Evolutionary conservation across 2,113 vertebrate genomes (phyloP), one percentile per base, ranked within the genome.

Genomic region (Cacatua alba): DNA sequence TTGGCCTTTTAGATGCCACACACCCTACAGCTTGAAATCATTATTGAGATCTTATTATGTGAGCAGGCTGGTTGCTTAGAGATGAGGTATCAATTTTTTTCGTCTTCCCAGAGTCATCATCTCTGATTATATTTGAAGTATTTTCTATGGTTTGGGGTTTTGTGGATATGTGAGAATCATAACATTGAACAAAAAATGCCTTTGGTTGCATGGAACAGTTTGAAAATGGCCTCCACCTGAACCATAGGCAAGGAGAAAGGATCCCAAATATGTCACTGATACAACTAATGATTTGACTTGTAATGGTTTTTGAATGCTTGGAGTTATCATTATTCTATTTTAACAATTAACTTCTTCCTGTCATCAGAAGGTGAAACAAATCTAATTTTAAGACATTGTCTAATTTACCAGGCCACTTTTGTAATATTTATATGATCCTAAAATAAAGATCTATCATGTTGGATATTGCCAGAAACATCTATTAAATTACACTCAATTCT

Each of bases 371-470:
- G 19, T 92, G 64, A 92, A 83, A 25, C 41, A 88, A 90, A 74
- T 82, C 3, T 76, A 29, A 70, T 93, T 83, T 81, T 81, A 81
- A 59, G 24, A 53, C n/a, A 59, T 49, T 86, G 39, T 78, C 72
- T 93, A 37, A 77, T 86, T 83, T 94, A 74, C 46, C 59, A 71
- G 53, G 33, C 60, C 37, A 75, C 24, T 90, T 90, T 46, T 93
- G 5, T 41, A 90, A 88, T 88, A 76, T 88, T 92, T 88, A 65
- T 90, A 19, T 80, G 51, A 72, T 62, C 57, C 78, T 85, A 82
- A 96, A 91, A 79, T 89, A 94, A 93, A 64, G 51, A 81, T 91
- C 78, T 90, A 17, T 84, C 33, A 12, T 71, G 39, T 75, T 92
- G 76, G 51, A 57, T 86, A 68, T 93, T 60, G 64, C 33, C 64